Base-by-base conservation (phyloP, 2,113 vertebrate genomes). In the Perca flavescens region DNA sequence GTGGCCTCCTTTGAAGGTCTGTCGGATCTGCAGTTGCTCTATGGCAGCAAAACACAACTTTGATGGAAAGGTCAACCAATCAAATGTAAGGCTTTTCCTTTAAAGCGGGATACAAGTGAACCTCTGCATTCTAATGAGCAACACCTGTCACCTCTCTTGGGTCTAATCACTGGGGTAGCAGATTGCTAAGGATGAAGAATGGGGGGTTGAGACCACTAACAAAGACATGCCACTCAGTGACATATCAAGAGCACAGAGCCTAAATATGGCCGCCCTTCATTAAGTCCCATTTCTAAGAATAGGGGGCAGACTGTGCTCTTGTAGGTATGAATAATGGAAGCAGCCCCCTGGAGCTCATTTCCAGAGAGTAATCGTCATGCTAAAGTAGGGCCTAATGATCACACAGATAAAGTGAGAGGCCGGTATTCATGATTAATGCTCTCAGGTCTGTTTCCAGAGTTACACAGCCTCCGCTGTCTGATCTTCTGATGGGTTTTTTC, bases 291-390 rank as follows among this genome's bases (percentile, higher is more conserved):
- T 91, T 94, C 94, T 88, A 92, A 91, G 89, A 94, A 95, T 93
- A 94, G 93, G 74, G 74, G 66, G 64, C 77, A 80, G 84, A 56
- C 72, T 70, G 76, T 80, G 83, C 83, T 90, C 90, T 72, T 85
- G 82, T 84, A 84, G 82, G 72, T 88, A 94, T 95, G 91, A 94
- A 94, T 95, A 94, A 95, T 95, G 86, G 82, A 94, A 87, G 86
- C 84, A 77, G 90, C 89, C 93, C 92, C 81, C 87, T 89, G 90
- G 87, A 95, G 86, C 90, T 92, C 88, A 92, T 94, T 91, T 94
- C 88, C 86, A 93, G 81, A 79, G 80, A 89, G 83, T 80, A 87
- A 92, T 93, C 86, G 91, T 93, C 85, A 83, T 46, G 71, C 74
- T 91, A 82, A 91, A 89, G 88, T 86, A 89, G 60, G 63, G 72